Evolutionary conservation across 2,113 vertebrate species (phyloP), one percentile per base, ranked within the genome.

Genomic region (Rallus limicola): DNA sequence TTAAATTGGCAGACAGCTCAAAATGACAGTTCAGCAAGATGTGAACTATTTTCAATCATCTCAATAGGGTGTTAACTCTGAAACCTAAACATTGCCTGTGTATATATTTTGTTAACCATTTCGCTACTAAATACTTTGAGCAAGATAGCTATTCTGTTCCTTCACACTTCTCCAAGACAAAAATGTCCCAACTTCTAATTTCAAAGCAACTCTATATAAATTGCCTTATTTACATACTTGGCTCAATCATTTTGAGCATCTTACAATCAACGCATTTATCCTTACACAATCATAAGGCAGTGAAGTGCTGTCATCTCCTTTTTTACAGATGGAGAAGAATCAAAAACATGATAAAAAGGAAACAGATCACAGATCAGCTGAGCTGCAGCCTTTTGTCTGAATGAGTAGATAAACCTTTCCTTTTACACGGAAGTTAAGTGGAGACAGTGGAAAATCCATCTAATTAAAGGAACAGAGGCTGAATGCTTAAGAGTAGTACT

Each of bases 21-120:
- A 94, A 96, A 96, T 96, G 94, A 97, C 92, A 96, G 88, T 94
- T 96, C 93, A 97, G 96, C 92, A 96, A 96, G 92, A 96, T 94
- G 91, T 87, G 90, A 96, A 96, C 96, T 96, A 96, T 96, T 95
- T 95, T 96, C 92, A 96, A 92, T 97, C 96, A 95, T 95, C 88
- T 96, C 96, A 96, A 96, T 95, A 96, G 95, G 85, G 94, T 96
- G 93, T 96, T 96, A 95, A 93, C 81, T 93, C 88, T 92, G 86
- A 96, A 96, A 93, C 65, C 83, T 92, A 94, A 96, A 96, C 86
- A 95, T 87, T 87, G 88, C 81, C 59, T 87, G 74, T 92, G 85
- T 88, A 79, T 92, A 58, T 67, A 84, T 91, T 90, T 96, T 86
- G 46, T 93, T 96, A 97, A 96, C 93, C 46, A 65, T 91, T 96